These are phyloP conservation scores for Heteractis magnifica DNA, from an alignment of 92 coral and sea anemone genomes.

Conservation along the genomic window DNA sequence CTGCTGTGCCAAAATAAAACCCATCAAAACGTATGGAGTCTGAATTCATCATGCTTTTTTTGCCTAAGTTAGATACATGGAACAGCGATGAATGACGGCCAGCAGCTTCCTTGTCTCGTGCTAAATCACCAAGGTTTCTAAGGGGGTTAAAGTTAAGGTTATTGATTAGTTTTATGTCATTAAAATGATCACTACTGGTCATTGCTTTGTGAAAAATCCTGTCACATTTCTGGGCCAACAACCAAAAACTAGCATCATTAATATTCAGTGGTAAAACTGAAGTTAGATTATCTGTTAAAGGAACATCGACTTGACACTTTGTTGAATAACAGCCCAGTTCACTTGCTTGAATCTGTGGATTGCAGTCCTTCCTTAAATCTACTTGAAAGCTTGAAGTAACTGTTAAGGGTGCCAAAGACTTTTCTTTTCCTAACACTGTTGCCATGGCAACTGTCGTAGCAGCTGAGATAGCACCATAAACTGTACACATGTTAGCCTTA, in stretches of 20 bases:
- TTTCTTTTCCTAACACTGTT: conserved; percentile 59
- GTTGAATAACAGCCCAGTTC: conserved; percentile 60
- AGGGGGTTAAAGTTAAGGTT: conserved; percentile 36
- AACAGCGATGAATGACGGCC: conserved; percentile 51
- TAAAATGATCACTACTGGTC: conserved; percentile 45
- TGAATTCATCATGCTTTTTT: conserved; percentile 23
- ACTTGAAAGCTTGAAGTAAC: conserved; percentile 58
- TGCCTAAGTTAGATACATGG: conserved; percentile 58
- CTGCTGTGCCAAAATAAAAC: conserved; percentile 60
- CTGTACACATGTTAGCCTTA: conserved; percentile 60
- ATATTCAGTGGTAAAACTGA: conserved; percentile 18
- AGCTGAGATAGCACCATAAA: conserved; percentile 69
- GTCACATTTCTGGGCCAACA: conserved; percentile 57
- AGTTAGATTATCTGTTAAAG: neutral
- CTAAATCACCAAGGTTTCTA: conserved; percentile 25
- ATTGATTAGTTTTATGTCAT: conserved; percentile 43
- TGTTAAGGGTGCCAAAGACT: conserved; percentile 37
- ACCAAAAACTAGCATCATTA: conserved; percentile 50
- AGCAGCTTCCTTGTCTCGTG: conserved; percentile 42
- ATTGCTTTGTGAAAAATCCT: conserved; percentile 45
- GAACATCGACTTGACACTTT: conserved; percentile 51
- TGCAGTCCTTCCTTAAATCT: conserved; percentile 56
- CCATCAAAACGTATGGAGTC: conserved; percentile 45
- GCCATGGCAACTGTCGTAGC: conserved; percentile 68
- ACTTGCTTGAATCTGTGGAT: conserved; percentile 31